Percentiles rank a stretch among this genome's conserved stretches.
phyloP scores from a whole-genome alignment of 2,888 invertebrate species.

The Shargacucullia verbasci region DNA sequence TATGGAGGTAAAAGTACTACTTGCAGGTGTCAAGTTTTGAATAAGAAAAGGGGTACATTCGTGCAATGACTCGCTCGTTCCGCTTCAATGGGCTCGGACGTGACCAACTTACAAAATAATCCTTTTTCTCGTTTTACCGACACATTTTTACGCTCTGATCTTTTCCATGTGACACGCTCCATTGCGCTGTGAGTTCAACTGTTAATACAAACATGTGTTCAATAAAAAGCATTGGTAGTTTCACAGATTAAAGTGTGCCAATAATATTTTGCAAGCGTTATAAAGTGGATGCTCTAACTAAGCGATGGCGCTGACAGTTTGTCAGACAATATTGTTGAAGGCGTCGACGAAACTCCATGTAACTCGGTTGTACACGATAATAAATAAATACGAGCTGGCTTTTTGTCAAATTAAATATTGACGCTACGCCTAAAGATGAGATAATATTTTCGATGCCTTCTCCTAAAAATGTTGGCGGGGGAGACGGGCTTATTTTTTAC shows the following conservation, averaged over 20 bases:
- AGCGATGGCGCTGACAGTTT: conserved; percentile 42
- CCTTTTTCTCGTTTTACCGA: conserved; percentile 9
- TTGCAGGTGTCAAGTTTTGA: conserved; percentile 64
- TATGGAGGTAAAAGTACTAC: conserved; percentile 43
- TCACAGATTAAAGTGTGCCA: neutral
- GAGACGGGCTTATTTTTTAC: conserved; percentile 37
- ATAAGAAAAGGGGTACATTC: conserved; percentile 61
- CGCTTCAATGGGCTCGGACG: conserved; percentile 59
- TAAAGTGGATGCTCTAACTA: conserved; percentile 9
- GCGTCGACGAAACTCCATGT: conserved; percentile 33
- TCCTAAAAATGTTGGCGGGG: conserved; percentile 17
- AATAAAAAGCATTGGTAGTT: conserved; percentile 17
- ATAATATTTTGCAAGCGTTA: conserved; percentile 10
- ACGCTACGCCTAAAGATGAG: conserved; percentile 33
- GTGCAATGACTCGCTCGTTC: conserved; percentile 63
- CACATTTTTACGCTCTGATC: conserved; percentile 16
- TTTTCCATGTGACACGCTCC: conserved; percentile 27
- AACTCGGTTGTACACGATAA: conserved; percentile 46
- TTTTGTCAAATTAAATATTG: conserved; percentile 57
- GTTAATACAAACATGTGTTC: neutral
- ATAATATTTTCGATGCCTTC: conserved; percentile 32
- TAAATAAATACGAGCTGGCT: conserved; percentile 44
- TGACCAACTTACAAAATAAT: conserved; percentile 59
- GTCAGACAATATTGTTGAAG: conserved; percentile 54
- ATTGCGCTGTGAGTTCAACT: conserved; percentile 24